phyloP scores from a whole-genome alignment of 1,140 invertebrate species.

The Periplaneta americana region DNA sequence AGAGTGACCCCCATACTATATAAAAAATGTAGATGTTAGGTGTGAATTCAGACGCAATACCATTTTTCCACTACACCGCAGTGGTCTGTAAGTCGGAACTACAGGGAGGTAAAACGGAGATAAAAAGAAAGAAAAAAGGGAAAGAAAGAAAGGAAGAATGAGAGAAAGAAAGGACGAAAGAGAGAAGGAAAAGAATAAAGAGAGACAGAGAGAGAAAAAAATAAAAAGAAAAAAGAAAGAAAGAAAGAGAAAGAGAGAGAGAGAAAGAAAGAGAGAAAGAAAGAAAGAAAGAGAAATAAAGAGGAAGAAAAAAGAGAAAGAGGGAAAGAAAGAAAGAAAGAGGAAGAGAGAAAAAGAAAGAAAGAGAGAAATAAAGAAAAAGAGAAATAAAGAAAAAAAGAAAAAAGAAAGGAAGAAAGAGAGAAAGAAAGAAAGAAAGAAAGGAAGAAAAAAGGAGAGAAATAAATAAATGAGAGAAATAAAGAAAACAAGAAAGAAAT shows the following conservation, averaged over 20 bases:
- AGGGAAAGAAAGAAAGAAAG: background rate
- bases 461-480: too few species aligned
- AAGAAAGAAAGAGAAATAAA: background rate
- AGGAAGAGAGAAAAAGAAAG: background rate
- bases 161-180: too few species aligned
- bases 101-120: background rate
- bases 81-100: background rate
- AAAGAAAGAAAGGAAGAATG: background rate
- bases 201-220: background rate
- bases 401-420: background rate
- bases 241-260: background rate
- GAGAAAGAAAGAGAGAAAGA: background rate
- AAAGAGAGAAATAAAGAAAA: background rate
- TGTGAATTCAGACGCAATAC: too few species aligned
- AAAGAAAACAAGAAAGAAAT: too few species aligned
- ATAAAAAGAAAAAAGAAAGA: background rate
- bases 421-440: background rate
- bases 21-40: too few species aligned
- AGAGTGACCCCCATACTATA: too few species aligned
- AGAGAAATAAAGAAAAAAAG: background rate
- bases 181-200: background rate
- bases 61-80: background rate
- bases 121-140: background rate
- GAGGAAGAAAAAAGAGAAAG: background rate
- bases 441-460: background rate